Percentiles rank a stretch among this genome's conserved stretches.
Conservation (phyloP, 1,140 invertebrate species). For the Pollicipes pollicipes region DNA sequence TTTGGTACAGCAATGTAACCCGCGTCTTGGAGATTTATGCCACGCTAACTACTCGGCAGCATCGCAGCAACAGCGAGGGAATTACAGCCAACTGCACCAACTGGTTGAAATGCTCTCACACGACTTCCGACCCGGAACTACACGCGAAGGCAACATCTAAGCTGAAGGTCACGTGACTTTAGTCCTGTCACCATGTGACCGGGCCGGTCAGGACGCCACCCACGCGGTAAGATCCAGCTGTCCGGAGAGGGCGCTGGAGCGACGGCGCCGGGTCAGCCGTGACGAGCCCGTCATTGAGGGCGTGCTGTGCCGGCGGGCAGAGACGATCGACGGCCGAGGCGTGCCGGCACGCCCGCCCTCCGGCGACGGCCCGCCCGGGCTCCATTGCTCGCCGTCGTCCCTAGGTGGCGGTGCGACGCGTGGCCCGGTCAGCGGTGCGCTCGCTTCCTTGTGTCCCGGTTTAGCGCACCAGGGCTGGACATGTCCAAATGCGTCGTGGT, state of each 20-base stretch:
- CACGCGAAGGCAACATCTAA: neutral
- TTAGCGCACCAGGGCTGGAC: too few species aligned
- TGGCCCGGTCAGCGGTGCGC: too few species aligned
- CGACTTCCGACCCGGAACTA: too few species aligned
- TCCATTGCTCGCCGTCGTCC: neutral
- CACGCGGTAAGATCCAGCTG: neutral
- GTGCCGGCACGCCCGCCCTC: constrained; percentile 7
- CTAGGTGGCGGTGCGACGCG: neutral
- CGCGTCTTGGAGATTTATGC: too few species aligned
- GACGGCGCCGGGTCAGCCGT: neutral
- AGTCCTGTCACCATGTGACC: neutral
- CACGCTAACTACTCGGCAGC: too few species aligned
- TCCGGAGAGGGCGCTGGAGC: neutral
- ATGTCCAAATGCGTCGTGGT: too few species aligned
- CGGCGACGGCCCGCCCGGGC: constrained; percentile 23
- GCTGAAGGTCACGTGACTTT: constrained; percentile 10
- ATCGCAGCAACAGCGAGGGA: too few species aligned
- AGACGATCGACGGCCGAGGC: constrained; percentile 15
- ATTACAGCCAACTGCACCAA: too few species aligned
- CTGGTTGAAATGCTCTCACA: too few species aligned
- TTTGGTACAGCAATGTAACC: too few species aligned
- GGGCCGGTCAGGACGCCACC: neutral
- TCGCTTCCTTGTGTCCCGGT: too few species aligned
- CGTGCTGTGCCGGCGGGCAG: constrained; percentile 6
- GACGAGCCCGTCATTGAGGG: neutral